Base-by-base conservation (phyloP, 2,113 vertebrate species). In the Apodemus speciosus region DNA sequence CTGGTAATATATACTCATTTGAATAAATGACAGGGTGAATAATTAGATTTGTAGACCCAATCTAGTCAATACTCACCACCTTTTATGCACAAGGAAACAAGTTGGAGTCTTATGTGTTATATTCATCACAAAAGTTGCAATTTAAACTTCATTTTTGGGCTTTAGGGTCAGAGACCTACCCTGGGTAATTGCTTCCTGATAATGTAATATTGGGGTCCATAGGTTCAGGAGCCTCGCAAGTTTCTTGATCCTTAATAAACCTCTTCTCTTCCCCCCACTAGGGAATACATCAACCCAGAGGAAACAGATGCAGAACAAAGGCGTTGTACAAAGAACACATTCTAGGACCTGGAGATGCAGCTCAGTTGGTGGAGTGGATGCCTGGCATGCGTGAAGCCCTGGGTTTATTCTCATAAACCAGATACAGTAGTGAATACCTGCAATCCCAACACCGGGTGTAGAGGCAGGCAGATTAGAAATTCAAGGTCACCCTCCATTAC, bases 111-210 rank as follows among this genome's bases (percentile, higher is more conserved):
- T 72, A 56, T 35, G 3, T 77, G 73, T 89, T 77, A 68, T 93
- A 25, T 89, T 46, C 46, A 6, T 81, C 72, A 66, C 56, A 51
- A 62, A n/a, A 35, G 8, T 66, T 53, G 66, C 60, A 89, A 84
- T 51, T 62, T 91, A 40, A 91, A 68, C 58, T 89, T 77, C 18
- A 3, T 92, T 84, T 92, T n/a, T 77, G 81, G 46, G 86, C 62
- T 85, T 62, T 21, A 40, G 15, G 25, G 56, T 66, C 30, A 76
- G 80, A 49, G 6, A 51, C 43, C 10, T 64, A 32, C 30, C 43
- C 43, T 85, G 60, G 62, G 62, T 30, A 49, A 49, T n/a, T 23
- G 30, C 43, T 51, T 85, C 30, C 43, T 66, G 32, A 11, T 11
- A 49, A 46, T 35, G 49, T 85, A 25, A 66, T 68, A 20, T 23